Percentiles rank a stretch among this genome's conserved stretches.
phyloP scores from a whole-genome alignment of 2,797 vertebrate genomes.

The Hypotaenidia okinawae region DNA sequence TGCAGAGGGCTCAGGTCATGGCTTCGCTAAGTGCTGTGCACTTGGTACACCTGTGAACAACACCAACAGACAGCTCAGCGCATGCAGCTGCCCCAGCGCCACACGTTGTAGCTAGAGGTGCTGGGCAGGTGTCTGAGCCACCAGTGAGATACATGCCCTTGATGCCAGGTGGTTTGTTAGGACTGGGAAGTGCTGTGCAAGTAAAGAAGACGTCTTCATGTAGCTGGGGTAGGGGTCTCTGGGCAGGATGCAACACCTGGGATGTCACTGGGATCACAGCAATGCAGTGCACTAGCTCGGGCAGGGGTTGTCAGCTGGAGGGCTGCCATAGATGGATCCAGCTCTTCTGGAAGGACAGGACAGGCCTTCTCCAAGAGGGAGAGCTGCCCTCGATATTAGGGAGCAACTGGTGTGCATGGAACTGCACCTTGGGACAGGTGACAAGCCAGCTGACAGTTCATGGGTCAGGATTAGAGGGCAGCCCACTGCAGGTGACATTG shows the following conservation, averaged over 20 bases:
- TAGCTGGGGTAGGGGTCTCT: background rate
- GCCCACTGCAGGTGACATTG: background rate
- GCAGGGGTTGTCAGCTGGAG: fast-evolving
- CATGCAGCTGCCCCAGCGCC: fast-evolving
- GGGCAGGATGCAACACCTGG: background rate
- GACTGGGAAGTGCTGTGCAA: background rate
- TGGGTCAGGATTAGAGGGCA: background rate
- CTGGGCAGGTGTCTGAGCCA: background rate
- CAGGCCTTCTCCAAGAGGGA: background rate
- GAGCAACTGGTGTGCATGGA: background rate
- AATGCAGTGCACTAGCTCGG: fast-evolving
- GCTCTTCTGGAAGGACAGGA: background rate
- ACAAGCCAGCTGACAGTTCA: background rate
- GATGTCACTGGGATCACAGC: background rate
- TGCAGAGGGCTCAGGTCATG: background rate
- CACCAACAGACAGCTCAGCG: background rate
- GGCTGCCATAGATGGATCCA: background rate
- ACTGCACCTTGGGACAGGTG: background rate
- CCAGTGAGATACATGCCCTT: background rate
- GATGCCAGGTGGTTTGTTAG: fast-evolving
- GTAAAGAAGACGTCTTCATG: background rate
- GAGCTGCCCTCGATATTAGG: background rate
- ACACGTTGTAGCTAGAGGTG: fast-evolving
- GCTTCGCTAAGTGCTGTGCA: background rate
- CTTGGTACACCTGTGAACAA: background rate